A percentile compares a stretch with the other conserved stretches of the same genome.
Conservation (phyloP, 2,888 invertebrate species). For the Tenthredo distinguenda region DNA sequence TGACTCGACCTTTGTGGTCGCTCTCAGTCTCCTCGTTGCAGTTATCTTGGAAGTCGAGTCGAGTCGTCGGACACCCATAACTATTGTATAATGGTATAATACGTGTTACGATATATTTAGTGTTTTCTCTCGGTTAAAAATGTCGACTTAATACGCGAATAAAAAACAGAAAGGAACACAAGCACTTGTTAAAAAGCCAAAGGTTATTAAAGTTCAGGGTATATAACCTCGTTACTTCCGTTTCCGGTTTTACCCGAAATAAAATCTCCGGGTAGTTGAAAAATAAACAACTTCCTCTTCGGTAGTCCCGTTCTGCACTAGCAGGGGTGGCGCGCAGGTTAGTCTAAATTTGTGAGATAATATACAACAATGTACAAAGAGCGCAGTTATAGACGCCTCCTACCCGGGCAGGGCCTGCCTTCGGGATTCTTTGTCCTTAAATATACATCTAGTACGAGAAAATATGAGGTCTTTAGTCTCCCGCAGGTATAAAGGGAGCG, state of each 20-base stretch:
- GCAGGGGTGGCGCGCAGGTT: neutral
- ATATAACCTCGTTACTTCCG: slow-evolving; percentile 34
- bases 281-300: slow-evolving; percentile 27
- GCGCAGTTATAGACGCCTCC: neutral
- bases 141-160: neutral
- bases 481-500: neutral
- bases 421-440: neutral
- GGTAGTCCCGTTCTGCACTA: neutral
- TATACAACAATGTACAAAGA: slow-evolving; percentile 30
- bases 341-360: slow-evolving; percentile 18
- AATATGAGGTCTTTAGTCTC: no score
- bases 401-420: neutral
- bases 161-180: no score
- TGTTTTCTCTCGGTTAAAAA: neutral
- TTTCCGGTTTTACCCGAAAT: slow-evolving; percentile 38
- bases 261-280: slow-evolving; percentile 24
- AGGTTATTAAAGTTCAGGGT: slow-evolving; percentile 22
- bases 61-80: neutral
- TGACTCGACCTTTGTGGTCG: neutral
- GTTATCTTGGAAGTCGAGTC: neutral
- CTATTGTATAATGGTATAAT: neutral
- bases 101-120: no score
- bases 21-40: neutral
- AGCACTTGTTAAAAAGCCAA: neutral
- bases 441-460: neutral